phyloP scores from a whole-genome alignment of 2,113 vertebrate species.

The Pluvianellus socialis region DNA sequence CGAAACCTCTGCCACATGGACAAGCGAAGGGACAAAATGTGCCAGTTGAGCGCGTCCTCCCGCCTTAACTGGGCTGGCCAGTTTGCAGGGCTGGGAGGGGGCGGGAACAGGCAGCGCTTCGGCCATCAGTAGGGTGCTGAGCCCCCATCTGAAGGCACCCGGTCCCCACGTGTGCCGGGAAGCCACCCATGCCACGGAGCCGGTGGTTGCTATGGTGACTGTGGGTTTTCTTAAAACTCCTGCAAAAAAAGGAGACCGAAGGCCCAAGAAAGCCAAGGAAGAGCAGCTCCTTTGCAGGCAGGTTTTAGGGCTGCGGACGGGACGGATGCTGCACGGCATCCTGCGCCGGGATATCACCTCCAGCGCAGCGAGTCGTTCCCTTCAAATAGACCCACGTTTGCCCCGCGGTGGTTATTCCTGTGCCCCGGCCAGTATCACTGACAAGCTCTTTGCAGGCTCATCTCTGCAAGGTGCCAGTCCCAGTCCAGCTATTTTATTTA shows the following conservation, averaged over 20 bases:
- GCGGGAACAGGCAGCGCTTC: accelerated
- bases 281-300: background rate
- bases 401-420: background rate
- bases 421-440: background rate
- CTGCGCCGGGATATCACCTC: background rate
- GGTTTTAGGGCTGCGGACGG: background rate
- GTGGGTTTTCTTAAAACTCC: slow-evolving; percentile 36
- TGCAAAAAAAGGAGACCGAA: background rate
- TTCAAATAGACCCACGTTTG: background rate
- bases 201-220: slow-evolving; percentile 63
- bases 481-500: background rate
- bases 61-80: background rate
- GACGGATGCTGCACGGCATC: background rate
- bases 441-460: background rate
- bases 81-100: no score
- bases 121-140: accelerated
- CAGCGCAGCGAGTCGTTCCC: background rate
- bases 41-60: accelerated
- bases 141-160: background rate
- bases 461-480: background rate
- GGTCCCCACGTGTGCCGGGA: accelerated
- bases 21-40: accelerated
- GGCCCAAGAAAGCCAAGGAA: slow-evolving; percentile 7
- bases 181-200: slow-evolving; percentile 29
- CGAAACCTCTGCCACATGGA: accelerated